Evolutionary conservation across 2,113 vertebrate genomes (phyloP), one percentile per base, ranked within the genome.

Genomic region (Callaeas wilsoni): DNA sequence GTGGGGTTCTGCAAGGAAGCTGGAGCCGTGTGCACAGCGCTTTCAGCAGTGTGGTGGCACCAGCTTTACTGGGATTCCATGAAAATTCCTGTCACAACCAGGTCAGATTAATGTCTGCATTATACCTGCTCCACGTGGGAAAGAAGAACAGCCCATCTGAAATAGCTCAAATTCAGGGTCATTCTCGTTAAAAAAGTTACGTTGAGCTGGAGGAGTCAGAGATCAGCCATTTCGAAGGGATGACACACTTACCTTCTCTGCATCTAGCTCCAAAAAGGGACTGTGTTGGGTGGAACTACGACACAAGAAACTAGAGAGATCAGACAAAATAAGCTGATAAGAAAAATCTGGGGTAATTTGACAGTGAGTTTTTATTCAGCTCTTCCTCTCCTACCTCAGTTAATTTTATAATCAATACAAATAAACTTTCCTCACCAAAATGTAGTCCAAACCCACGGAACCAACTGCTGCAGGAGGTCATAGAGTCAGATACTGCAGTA

Each of bases 401-500:
- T 86, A 89, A 93, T 90, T 90, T 83, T 63, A 41, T 84, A 93
- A 90, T 87, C 59, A 82, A 82, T 94, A 87, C 13, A 55, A 84
- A 68, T 73, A 93, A 71, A 85, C 73, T 57, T 95, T 62, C 77
- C 55, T 93, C 73, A 53, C 53, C 29, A 76, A 86, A 96, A 37
- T 16, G 37, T 82, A 70, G 32, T 41, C 82, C 82, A 86, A 93
- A 82, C 69, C 59, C 13, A 0, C 4, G 30, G 92, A 97, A 95
- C 82, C 84, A 83, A 83, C 79, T 94, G 90, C 68, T 96, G 73
- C 69, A 93, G 78, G 96, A 96, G 95, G 97, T 96, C 97, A 93
- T 68, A 0, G 13, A 94, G 87, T 87, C 93, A 95, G 83, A 90
- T 90, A 78, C 55, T 41, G 27, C 56, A 82, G 92, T 62, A 83